Percentiles rank a stretch among this genome's conserved stretches.
phyloP scores from a whole-genome alignment of 2,888 invertebrate genomes.

The Elmis aenea region DNA sequence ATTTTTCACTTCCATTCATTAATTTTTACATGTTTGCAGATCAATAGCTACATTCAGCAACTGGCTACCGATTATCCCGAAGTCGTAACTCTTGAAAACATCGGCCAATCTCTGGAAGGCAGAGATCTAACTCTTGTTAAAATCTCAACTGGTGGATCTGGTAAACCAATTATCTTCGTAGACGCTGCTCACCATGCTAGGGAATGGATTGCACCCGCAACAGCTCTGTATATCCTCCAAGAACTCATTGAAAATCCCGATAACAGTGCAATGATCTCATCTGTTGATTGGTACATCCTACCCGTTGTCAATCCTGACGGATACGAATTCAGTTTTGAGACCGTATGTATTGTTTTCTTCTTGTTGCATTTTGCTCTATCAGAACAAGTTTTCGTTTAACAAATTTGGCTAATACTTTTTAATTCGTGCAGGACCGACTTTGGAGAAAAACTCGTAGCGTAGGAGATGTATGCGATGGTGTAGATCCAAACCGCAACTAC shows the following conservation, averaged over 20 bases:
- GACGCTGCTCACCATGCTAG: conserved; percentile 61
- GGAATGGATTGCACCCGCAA: conserved; percentile 67
- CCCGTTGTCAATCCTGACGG: conserved; percentile 73
- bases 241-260: conserved; percentile 57
- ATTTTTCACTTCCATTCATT: too few species aligned
- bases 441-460: conserved; percentile 66
- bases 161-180: conserved; percentile 56
- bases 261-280: conserved; percentile 52
- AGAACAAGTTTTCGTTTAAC: too few species aligned
- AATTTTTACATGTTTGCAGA: too few species aligned
- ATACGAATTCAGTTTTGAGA: conserved; percentile 45
- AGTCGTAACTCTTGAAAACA: conserved; percentile 50
- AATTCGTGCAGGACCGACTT: conserved; percentile 56
- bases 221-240: conserved; percentile 59
- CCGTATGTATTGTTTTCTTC: conserved; percentile 23
- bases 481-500: conserved; percentile 74
- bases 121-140: conserved; percentile 56
- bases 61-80: conserved; percentile 49
- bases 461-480: conserved; percentile 54
- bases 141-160: conserved; percentile 52
- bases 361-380: too few species aligned
- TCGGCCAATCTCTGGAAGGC: conserved; percentile 57
- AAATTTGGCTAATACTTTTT: too few species aligned
- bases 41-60: conserved; percentile 44
- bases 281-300: conserved; percentile 61